A percentile compares a stretch with the other conserved stretches of the same genome.
Evolutionary conservation across 2,888 invertebrate species (phyloP).

Genomic region (Eilema griseolum): DNA sequence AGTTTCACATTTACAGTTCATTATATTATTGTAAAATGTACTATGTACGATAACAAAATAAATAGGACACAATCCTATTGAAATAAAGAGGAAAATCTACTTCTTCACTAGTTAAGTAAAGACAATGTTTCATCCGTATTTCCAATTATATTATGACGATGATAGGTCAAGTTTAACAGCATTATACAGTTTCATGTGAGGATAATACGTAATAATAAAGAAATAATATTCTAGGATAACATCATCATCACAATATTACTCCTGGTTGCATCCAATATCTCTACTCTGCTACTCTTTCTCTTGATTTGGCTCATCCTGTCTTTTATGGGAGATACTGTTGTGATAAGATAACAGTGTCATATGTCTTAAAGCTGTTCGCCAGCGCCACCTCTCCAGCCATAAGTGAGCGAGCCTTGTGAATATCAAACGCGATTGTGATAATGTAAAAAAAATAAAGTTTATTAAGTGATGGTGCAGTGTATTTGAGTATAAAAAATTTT

Average conservation of each 20-base stretch:
- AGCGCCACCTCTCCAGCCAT: slow-evolving; percentile 63
- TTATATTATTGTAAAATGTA: no score
- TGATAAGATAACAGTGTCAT: slow-evolving; percentile 83
- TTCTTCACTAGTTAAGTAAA: no score
- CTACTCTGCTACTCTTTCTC: no score
- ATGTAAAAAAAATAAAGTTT: slow-evolving; percentile 53
- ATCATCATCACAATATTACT: background rate
- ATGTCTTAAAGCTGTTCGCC: slow-evolving; percentile 60
- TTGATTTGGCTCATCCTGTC: no score
- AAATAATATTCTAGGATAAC: background rate
- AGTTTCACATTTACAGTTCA: no score
- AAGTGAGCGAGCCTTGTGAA: slow-evolving; percentile 50
- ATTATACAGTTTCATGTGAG: slow-evolving; percentile 15
- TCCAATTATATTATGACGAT: slow-evolving; percentile 34
- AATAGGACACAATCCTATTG: no score
- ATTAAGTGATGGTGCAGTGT: slow-evolving; percentile 72
- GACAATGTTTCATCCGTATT: no score
- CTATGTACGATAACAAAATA: no score
- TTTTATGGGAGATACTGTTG: no score
- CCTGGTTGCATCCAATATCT: no score
- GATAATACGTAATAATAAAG: slow-evolving; percentile 1
- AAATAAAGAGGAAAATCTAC: no score
- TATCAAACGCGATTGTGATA: slow-evolving; percentile 48
- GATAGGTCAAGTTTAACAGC: slow-evolving; percentile 8
- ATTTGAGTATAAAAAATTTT: no score